Evolutionary conservation across 2,888 invertebrate species (phyloP).

Genomic region (Allacma fusca): DNA sequence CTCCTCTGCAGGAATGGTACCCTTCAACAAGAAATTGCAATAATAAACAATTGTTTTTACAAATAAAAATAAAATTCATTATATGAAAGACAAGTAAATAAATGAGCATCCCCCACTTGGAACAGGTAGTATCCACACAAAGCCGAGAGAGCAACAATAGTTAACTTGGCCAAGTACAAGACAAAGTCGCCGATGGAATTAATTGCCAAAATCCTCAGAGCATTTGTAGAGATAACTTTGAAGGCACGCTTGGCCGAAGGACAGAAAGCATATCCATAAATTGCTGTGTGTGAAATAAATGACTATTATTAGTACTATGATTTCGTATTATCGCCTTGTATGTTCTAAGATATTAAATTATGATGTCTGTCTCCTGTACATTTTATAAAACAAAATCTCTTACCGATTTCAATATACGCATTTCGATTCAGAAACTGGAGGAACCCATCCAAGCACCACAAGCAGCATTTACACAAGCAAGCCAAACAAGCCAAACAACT

Average conservation of each 20-base stretch:
- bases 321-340: too few relatives aligned
- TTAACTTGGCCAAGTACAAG: conserved; percentile 73
- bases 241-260: conserved; percentile 72
- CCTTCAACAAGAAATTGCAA: neutral
- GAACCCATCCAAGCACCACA: conserved; percentile 73
- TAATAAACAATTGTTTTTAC: too few relatives aligned
- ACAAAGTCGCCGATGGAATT: conserved; percentile 79
- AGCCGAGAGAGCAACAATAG: conserved; percentile 72
- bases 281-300: too few relatives aligned
- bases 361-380: too few relatives aligned
- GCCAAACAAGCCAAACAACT: conserved; percentile 66
- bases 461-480: conserved; percentile 72
- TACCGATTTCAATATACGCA: conserved; percentile 77
- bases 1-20: conserved; percentile 64
- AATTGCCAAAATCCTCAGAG: conserved; percentile 73
- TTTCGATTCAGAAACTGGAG: conserved; percentile 74
- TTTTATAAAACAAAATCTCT: too few relatives aligned
- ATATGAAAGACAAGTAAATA: too few relatives aligned
- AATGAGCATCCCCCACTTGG: neutral
- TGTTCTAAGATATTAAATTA: too few relatives aligned
- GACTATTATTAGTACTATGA: too few relatives aligned
- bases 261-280: conserved; percentile 74
- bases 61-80: neutral
- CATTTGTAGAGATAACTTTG: conserved; percentile 70
- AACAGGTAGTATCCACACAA: conserved; percentile 70